phyloP scores from a whole-genome alignment of 2,888 invertebrate genomes.

The Macaria notata region DNA sequence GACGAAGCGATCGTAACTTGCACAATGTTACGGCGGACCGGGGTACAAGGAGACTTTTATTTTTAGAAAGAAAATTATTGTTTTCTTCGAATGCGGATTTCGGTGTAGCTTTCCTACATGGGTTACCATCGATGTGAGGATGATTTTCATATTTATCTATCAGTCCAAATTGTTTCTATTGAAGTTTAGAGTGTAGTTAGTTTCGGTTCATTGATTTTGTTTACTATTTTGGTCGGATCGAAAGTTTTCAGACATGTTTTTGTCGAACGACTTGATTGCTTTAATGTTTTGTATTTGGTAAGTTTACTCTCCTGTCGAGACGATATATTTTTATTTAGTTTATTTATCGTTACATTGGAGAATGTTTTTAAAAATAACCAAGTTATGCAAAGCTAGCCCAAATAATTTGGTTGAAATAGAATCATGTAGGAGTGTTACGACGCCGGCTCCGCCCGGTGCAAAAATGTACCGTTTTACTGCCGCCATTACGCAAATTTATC shows the following conservation, averaged over 20 bases:
- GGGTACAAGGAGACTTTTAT: slow-evolving; percentile 68
- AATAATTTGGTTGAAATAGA: not conserved
- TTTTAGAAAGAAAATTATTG: slow-evolving; percentile 64
- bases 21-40: slow-evolving; percentile 77
- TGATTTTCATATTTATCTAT: slow-evolving; percentile 9
- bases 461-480: slow-evolving; percentile 64
- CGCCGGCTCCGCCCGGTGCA: slow-evolving; percentile 14
- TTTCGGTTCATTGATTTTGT: slow-evolving; percentile 2
- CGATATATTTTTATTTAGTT: too few relatives aligned
- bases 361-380: not conserved
- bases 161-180: slow-evolving; percentile 1
- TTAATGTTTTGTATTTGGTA: too few relatives aligned
- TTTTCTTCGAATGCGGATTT: slow-evolving; percentile 43
- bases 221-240: not conserved
- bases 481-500: slow-evolving; percentile 78
- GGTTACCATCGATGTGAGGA: slow-evolving; percentile 10
- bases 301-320: too few relatives aligned
- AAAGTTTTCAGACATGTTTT: not conserved
- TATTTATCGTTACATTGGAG: too few relatives aligned
- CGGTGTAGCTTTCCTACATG: slow-evolving; percentile 9
- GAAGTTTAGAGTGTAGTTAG: not conserved
- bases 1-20: slow-evolving; percentile 78
- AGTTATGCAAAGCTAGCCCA: not conserved
- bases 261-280: too few relatives aligned
- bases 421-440: slow-evolving; percentile 8